phyloP scores from a whole-genome alignment of 2,888 invertebrate species.

The Steromphala cineraria region DNA sequence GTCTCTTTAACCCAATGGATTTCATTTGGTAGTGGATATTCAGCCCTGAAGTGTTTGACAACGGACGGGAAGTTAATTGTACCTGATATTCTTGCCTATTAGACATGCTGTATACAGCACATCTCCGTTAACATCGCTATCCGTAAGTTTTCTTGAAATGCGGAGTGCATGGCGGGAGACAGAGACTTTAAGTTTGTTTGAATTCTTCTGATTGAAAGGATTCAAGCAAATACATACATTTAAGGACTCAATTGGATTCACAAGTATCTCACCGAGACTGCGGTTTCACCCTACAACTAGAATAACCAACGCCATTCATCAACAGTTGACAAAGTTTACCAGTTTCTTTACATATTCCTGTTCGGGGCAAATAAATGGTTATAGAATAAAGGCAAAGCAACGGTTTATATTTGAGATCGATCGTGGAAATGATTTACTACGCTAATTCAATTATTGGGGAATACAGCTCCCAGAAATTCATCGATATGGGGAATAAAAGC shows the following conservation, averaged over 20 bases:
- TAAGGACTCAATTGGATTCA: not conserved
- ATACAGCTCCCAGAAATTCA: not conserved
- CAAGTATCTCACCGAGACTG: not conserved
- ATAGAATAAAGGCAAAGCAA: not conserved
- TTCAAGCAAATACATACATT: not conserved
- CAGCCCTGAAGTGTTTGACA: no score
- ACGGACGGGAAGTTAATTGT: no score
- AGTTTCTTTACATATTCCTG: not conserved
- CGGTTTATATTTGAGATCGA: conserved; percentile 13
- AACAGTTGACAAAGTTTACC: not conserved
- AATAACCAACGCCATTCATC: not conserved
- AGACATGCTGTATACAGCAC: no score
- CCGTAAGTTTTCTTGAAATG: not conserved
- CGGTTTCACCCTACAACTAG: not conserved
- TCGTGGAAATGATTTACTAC: not conserved
- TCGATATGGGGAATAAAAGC: conserved; percentile 5
- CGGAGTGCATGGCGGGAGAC: not conserved
- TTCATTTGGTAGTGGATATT: no score
- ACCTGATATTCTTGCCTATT: no score
- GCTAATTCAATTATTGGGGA: conserved; percentile 5
- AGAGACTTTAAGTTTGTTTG: no score
- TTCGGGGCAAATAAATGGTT: not conserved
- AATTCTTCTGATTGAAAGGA: not conserved
- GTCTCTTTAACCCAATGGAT: not conserved
- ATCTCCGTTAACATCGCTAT: not conserved